Conservation (phyloP, 2,797 vertebrate species). For the Stomatorhinus walkeri region DNA sequence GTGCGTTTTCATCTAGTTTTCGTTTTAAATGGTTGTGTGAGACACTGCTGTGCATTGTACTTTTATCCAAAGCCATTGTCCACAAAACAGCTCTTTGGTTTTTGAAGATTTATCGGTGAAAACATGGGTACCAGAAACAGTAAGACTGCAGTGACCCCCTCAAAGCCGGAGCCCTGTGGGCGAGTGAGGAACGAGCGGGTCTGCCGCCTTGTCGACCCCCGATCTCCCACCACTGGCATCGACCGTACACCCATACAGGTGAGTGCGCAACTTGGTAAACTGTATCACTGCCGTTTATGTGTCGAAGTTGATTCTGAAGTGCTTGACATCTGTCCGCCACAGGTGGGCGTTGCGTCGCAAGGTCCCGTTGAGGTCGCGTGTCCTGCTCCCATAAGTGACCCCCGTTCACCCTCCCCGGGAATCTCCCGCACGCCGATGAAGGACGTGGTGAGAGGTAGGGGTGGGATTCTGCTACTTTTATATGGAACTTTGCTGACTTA, state of each 20-base stretch:
- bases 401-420: conserved; percentile 59
- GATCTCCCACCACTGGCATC: conserved; percentile 57
- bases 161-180: conserved; percentile 40
- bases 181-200: conserved; percentile 39
- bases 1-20: neutral
- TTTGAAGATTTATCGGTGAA: neutral
- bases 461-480: neutral
- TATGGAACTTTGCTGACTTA: neutral
- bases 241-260: conserved; percentile 69
- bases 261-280: neutral
- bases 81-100: neutral
- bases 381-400: conserved; percentile 45
- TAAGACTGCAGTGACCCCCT: conserved; percentile 41
- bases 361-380: conserved; percentile 26
- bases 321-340: neutral
- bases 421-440: conserved; percentile 61
- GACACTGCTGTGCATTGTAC: neutral
- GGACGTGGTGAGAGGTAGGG: conserved; percentile 57
- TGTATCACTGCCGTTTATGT: neutral
- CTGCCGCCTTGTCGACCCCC: conserved; percentile 52
- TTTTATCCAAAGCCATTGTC: neutral
- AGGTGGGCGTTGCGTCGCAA: conserved; percentile 42
- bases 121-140: conserved; percentile 65
- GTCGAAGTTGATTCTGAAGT: neutral
- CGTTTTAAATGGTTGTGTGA: neutral